phyloP scores from a whole-genome alignment of 2,888 invertebrate genomes.

The Metallyticus violacea region DNA sequence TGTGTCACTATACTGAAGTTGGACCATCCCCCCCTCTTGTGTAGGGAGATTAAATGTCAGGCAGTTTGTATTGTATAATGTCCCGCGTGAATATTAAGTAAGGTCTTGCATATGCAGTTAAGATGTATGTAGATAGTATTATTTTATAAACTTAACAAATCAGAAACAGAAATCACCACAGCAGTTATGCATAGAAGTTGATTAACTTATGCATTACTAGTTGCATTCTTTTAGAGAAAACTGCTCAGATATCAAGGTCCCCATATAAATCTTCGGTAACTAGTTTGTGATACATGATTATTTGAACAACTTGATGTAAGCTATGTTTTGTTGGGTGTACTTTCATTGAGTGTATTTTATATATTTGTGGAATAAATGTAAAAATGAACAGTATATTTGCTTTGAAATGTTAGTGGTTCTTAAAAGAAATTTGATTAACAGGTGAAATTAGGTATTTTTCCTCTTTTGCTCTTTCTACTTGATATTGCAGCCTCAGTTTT shows the following conservation, averaged over 20 bases:
- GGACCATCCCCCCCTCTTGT: too few relatives aligned
- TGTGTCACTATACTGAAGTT: too few relatives aligned
- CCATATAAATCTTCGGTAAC: background rate
- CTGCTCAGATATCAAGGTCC: background rate
- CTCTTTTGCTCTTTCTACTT: too few relatives aligned
- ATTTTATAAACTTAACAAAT: background rate
- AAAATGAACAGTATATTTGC: too few relatives aligned
- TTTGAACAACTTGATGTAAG: background rate
- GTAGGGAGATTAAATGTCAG: background rate
- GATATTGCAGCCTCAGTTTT: too few relatives aligned
- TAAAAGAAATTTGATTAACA: too few relatives aligned
- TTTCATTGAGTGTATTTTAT: background rate
- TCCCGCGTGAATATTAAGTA: background rate
- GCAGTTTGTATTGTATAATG: background rate
- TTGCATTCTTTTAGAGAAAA: background rate
- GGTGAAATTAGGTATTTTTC: too few relatives aligned
- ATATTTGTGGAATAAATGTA: background rate
- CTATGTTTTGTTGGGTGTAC: background rate
- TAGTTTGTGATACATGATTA: background rate
- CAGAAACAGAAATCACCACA: background rate
- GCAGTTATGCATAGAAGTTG: background rate
- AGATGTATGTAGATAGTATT: background rate
- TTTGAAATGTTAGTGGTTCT: too few relatives aligned
- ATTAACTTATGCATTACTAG: background rate
- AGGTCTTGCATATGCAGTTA: background rate